These are phyloP conservation scores for Catostylus mosaicus DNA, from an alignment of 30 jellyfish, hydroid and myxozoan species.

Conservation along the genomic window DNA sequence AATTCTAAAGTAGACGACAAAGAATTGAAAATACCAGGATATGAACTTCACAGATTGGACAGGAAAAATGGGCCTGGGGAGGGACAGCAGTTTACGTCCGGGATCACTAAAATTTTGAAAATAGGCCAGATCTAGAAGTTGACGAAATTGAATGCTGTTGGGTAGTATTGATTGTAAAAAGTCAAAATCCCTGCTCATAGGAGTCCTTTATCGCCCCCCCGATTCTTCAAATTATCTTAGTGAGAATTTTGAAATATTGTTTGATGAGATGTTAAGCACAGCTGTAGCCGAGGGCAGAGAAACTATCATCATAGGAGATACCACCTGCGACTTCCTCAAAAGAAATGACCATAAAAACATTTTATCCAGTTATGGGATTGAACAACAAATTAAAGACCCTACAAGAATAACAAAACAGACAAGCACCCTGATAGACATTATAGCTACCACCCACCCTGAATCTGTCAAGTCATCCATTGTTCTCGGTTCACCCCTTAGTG, in stretches of 20 bases:
- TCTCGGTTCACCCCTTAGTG: too few species aligned
- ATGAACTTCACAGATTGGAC: too few species aligned
- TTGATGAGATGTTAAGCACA: too few species aligned
- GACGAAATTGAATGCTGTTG: constrained; percentile 18
- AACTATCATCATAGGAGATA: constrained; percentile 9
- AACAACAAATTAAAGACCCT: constrained; percentile 49
- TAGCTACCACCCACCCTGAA: too few species aligned
- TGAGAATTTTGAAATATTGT: not conserved
- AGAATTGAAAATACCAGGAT: too few species aligned
- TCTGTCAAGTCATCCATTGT: too few species aligned
- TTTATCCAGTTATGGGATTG: constrained; percentile 22
- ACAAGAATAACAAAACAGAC: constrained; percentile 28
- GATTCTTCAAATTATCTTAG: constrained; percentile 31
- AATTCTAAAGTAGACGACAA: too few species aligned
- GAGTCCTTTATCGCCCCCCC: constrained; percentile 51
- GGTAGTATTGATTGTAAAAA: constrained; percentile 3
- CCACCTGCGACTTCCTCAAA: constrained; percentile 6
- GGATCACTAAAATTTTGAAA: not conserved
- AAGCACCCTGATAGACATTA: constrained; percentile 27
- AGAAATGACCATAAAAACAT: constrained; percentile 16
- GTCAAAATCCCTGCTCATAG: constrained; percentile 5
- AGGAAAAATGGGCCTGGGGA: too few species aligned
- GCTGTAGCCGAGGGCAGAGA: too few species aligned
- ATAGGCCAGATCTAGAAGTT: constrained; percentile 21
- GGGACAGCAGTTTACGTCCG: constrained; percentile 11